A percentile compares a stretch with the other conserved stretches of the same genome.
Conservation (phyloP, 2,797 vertebrate genomes). For the Florisuga fusca region DNA sequence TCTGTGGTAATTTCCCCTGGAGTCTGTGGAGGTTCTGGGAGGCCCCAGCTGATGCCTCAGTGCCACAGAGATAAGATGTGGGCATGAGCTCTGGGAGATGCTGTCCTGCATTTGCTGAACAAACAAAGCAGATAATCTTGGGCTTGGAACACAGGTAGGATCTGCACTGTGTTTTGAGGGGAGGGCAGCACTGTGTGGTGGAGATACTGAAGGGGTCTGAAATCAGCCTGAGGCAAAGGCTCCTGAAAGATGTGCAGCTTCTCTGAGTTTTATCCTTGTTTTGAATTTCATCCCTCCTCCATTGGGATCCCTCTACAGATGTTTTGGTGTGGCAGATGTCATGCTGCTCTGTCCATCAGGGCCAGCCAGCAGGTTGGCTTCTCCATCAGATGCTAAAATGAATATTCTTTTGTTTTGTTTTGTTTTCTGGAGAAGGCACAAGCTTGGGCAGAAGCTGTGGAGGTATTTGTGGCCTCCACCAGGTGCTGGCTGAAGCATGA, state of each 20-base stretch:
- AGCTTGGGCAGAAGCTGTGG: not conserved
- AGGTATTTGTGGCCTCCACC: not conserved
- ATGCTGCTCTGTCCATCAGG: accelerated
- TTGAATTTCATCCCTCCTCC: not conserved
- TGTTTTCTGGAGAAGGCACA: not conserved
- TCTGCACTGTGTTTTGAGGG: accelerated
- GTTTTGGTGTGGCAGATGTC: not conserved
- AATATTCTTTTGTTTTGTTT: not conserved
- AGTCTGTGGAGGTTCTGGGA: not conserved
- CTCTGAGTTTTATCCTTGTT: not conserved
- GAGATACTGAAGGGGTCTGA: not conserved
- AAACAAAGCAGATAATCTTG: not conserved
- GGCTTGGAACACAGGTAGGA: not conserved
- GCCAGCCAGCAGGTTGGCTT: not conserved
- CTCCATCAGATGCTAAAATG: not conserved
- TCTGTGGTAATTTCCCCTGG: accelerated
- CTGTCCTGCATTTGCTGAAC: accelerated
- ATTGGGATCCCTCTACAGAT: accelerated
- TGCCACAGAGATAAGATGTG: not conserved
- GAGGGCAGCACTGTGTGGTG: no score
- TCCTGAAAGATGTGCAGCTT: not conserved
- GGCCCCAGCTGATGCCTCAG: not conserved
- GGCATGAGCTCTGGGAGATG: not conserved
- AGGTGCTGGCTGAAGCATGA: not conserved
- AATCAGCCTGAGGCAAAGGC: not conserved